Evolutionary conservation across 2,888 invertebrate genomes (phyloP), one percentile per base, ranked within the genome.

Genomic region (Ochropacha duplaris): DNA sequence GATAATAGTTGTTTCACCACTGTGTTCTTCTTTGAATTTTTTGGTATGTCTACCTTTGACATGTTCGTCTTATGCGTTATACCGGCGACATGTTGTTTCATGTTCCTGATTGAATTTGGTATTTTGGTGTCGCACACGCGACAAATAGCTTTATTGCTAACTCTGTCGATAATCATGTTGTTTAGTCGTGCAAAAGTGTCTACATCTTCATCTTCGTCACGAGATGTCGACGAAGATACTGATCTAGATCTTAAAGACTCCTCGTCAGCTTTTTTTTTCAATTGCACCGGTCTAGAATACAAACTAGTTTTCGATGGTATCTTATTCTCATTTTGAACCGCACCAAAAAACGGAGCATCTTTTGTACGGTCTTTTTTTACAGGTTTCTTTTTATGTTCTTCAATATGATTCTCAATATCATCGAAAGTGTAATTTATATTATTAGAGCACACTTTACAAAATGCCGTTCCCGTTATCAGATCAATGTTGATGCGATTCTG

Each of bases 401-500:
- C 55, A 52, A 79, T 69, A 31, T 81, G 80, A 8, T 60, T 60
- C 28, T 71, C 56, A 22, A 81, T 76, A 4, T 54, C 28, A n/a
- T 70, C 54, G 16, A 56, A 65, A 28, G 71, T 55, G 24, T 72
- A 72, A 6, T 69, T 62, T 1, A 82, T 16, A 54, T 22, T 49
- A 14, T 56, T 61, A 0, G 59, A 58, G 55, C 83, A 83, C 57
- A 66, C 72, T 49, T 68, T 75, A 58, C 83, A 84, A 39, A 59
- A 24, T 2, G 75, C 83, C 0, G 61, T 66, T 4, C 60, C 57
- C 0, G 28, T 59, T 14, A 71, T 72, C 16, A 81, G 69, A 57
- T 83, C 68, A 1, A 84, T 64, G 4, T 66, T 71, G 2, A 85
- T 68, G 11, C 69, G 58, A n/a, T 78, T 71, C 14, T 71, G 70